A percentile compares a stretch with the other conserved stretches of the same genome.
phyloP scores from a whole-genome alignment of 2,888 invertebrate species.

The Aphrophora alni region DNA sequence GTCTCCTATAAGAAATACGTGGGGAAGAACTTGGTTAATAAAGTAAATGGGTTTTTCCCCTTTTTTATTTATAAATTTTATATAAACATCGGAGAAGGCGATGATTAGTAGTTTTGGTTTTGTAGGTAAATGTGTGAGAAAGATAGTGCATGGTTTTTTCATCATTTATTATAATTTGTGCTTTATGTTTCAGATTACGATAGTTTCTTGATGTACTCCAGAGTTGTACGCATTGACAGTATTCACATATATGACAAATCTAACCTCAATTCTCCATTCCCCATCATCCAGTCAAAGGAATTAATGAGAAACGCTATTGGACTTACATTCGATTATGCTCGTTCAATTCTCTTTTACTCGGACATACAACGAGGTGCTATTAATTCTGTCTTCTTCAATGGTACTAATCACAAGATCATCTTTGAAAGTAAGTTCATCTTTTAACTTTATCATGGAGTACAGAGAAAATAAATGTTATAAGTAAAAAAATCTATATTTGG shows the following conservation, averaged over 20 bases:
- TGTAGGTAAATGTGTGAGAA: too few species aligned
- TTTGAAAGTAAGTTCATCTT: slow-evolving; percentile 65
- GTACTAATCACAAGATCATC: slow-evolving; percentile 71
- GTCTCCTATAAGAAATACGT: too few species aligned
- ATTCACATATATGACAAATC: slow-evolving; percentile 74
- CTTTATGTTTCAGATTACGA: slow-evolving; percentile 69
- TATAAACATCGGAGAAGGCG: too few species aligned
- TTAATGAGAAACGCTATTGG: slow-evolving; percentile 87
- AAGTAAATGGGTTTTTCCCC: too few species aligned
- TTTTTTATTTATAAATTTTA: too few species aligned
- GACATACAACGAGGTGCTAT: slow-evolving; percentile 88
- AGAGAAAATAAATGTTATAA: too few species aligned
- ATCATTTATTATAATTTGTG: too few species aligned
- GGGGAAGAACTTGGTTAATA: too few species aligned
- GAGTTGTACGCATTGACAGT: slow-evolving; percentile 81
- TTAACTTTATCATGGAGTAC: too few species aligned
- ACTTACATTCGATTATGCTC: slow-evolving; percentile 78
- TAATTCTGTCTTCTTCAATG: slow-evolving; percentile 82
- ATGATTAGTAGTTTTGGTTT: too few species aligned
- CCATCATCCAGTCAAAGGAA: slow-evolving; percentile 72
- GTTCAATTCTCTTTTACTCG: slow-evolving; percentile 79
- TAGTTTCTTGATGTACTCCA: slow-evolving; percentile 83
- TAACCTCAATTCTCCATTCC: slow-evolving; percentile 77
- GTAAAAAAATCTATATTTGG: too few species aligned
- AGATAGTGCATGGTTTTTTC: too few species aligned